Base-by-base conservation (phyloP, 2,113 vertebrate genomes). In the Noturus placidus region DNA sequence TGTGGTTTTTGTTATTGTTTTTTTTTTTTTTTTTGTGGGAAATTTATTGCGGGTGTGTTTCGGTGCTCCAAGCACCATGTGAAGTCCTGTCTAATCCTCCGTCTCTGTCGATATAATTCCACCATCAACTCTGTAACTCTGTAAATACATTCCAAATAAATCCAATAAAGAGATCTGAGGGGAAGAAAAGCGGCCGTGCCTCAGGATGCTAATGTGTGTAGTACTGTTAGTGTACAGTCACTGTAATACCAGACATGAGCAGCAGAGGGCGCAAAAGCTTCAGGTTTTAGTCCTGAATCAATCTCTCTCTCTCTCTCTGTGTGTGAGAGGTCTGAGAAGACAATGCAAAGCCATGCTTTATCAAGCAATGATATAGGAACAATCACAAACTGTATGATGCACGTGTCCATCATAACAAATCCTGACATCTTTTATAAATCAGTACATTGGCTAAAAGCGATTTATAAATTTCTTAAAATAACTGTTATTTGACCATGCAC, bases 101-200 rank as follows among this genome's bases (percentile, higher is more conserved):
- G 33, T 65, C 59, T 80, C 69, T 42, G 82, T 82, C 77, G 20
- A 56, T 67, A 30, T 56, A 61, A 76, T 84, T 84, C 54, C 81
- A 52, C 1, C 80, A 74, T 84, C 35, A 72, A 89, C 57, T 81
- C 20, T 86, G 63, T 88, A 82, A 86, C 77, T 84, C 59, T 90
- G 90, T 89, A 86, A 87, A 90, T 90, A 89, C 78, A 87, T 65
- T 72, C 70, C 83, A 90, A 83, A n/a, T n/a, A n/a, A 81, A 72
- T 61, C 27, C n/a, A 90, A 90, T 87, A 87, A 90, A 89, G 20
- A 33, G 52, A 87, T 52, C 77, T 9, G 65, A 89, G 56, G 50
- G 65, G 46, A 88, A 76, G 61, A 50, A 46, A 30, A 77, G 56
- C 38, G 54, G 30, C 11, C 35, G 7, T n/a, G 70, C 17, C 15